These are phyloP conservation scores for Drosophila rhopaloa DNA, from an alignment of 1,140 invertebrate genomes.

Conservation along the genomic window DNA sequence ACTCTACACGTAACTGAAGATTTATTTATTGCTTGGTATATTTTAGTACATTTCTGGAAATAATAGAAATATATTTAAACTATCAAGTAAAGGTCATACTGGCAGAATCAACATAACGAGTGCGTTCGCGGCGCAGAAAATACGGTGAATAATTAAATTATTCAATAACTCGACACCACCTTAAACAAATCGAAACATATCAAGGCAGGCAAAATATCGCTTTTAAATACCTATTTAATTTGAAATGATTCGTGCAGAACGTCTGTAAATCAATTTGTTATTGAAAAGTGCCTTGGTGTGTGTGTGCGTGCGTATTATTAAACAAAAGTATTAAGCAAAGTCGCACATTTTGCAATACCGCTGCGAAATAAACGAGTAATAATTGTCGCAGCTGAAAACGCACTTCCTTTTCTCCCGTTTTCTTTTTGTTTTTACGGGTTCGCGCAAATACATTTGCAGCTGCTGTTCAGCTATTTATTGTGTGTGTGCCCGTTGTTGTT, in stretches of 20 bases:
- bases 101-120: slow-evolving; percentile 9
- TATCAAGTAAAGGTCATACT: slow-evolving; percentile 7
- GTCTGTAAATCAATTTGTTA: slow-evolving; percentile 19
- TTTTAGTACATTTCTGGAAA: neutral
- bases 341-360: slow-evolving; percentile 40
- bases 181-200: slow-evolving; percentile 1
- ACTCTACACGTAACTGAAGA: too few species aligned
- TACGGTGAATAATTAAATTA: slow-evolving; percentile 2
- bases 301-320: slow-evolving; percentile 54
- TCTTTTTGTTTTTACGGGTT: slow-evolving; percentile 20
- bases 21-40: too few species aligned
- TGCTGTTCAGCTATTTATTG: slow-evolving; percentile 28
- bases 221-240: slow-evolving; percentile 1
- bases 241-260: slow-evolving; percentile 14
- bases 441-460: slow-evolving; percentile 40
- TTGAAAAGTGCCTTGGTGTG: slow-evolving; percentile 30
- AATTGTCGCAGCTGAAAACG: slow-evolving; percentile 26
- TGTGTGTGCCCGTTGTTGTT: slow-evolving; percentile 18
- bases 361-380: slow-evolving; percentile 16
- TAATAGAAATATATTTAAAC: neutral
- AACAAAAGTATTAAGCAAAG: slow-evolving; percentile 49
- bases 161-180: neutral
- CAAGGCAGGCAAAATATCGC: slow-evolving; percentile 1
- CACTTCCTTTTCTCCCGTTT: slow-evolving; percentile 44
- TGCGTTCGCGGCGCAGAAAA: slow-evolving; percentile 8